Base-by-base conservation (phyloP, 1,140 invertebrate species). In the Lysiphlebus fabarum region DNA sequence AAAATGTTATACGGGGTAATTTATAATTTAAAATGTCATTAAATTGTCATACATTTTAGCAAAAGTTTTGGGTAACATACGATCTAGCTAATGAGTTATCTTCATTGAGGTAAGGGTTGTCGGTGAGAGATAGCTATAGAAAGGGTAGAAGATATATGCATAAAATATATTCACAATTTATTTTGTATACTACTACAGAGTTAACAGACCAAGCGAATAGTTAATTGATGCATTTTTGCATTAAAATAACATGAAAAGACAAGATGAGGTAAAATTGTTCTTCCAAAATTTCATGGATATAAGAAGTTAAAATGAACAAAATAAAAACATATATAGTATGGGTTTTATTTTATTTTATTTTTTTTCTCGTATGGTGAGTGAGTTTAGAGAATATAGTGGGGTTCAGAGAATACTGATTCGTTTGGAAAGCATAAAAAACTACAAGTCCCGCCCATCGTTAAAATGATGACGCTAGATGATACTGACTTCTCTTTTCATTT, bases 381-480 rank as follows among this genome's bases (percentile, higher is more conserved):
- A 55, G 53, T 42, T 53, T 44, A n/a, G 33, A 17, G 40, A 11
- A n/a, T 33, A 36, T 11, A 36, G 64, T 42, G 61, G 64, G 64
- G 61, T 57, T 55, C 9, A 17, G 11, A 8, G 48, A 55, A 57
- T 73, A 77, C 75, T 67, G 76, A 78, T 79, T 79, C 76, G 77
- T 33, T 56, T 63, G 63, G n/a, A 38, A 63, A 45, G 59, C 63
- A 57, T 64, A 64, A 64, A 64, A 60, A 64, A 61, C 63, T 62
- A 2, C 50, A 67, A 71, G 48, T n/a, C 34, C 50, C 77, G 76
- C 77, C 77, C 69, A 69, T 43, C 63, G 65, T 61, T 61, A 58
- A 56, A 58, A 63, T 57, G 57, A 44, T 54, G 62, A 62, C 42
- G 47, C 55, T 38, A 26, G 17, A 17, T 56, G 56, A 53, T 59